Conservation (phyloP, 2,797 vertebrate species). For the Hybognathus amarus region DNA sequence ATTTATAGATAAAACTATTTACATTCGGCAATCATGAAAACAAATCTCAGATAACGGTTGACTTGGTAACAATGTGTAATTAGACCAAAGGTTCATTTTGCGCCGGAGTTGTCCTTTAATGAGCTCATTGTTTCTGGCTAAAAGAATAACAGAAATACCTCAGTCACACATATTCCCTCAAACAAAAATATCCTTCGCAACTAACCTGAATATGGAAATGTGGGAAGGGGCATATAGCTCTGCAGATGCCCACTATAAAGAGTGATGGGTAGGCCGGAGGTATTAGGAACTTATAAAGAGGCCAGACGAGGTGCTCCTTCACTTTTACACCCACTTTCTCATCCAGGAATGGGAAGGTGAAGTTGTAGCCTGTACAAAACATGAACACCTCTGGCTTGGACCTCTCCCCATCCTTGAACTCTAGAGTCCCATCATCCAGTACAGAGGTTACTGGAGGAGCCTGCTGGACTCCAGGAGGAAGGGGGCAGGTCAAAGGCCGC, state of each 20-base stretch:
- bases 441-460: constrained; percentile 61
- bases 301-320: constrained; percentile 62
- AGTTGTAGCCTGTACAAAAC: constrained; percentile 75
- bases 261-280: constrained; percentile 69
- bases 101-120: too few relatives aligned
- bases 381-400: constrained; percentile 68
- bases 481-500: constrained; percentile 52
- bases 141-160: background rate
- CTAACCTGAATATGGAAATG: constrained; percentile 71
- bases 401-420: constrained; percentile 63
- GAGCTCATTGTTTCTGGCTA: too few relatives aligned
- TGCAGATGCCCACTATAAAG: constrained; percentile 71
- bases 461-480: constrained; percentile 65
- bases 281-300: constrained; percentile 72
- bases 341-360: constrained; percentile 70
- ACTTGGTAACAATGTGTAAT: too few relatives aligned
- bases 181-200: background rate
- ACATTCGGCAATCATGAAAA: too few relatives aligned
- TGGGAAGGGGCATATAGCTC: constrained; percentile 72
- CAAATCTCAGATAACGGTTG: too few relatives aligned
- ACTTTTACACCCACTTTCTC: constrained; percentile 56
- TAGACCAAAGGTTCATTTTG: too few relatives aligned
- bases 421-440: constrained; percentile 53
- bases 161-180: background rate
- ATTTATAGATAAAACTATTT: too few relatives aligned